Evolutionary conservation across 2,888 invertebrate species (phyloP).

Genomic region (Agriotes lineatus): DNA sequence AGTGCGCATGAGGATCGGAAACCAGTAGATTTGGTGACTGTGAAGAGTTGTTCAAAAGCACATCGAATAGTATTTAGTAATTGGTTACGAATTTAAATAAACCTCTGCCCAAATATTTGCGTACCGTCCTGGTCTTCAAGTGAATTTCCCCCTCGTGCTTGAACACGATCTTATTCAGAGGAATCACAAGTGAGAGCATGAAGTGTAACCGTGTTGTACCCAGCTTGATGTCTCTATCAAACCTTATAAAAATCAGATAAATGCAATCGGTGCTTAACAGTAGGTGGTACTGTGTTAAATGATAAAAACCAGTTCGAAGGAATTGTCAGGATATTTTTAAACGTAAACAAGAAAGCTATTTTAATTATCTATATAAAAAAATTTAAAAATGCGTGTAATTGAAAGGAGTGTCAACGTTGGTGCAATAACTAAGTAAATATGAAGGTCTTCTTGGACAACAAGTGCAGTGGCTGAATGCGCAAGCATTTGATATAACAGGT

Average conservation of each 20-base stretch:
- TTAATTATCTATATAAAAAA: too few species aligned
- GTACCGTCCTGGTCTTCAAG: conserved; percentile 30
- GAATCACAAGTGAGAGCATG: conserved; percentile 29
- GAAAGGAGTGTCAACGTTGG: too few species aligned
- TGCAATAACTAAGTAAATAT: too few species aligned
- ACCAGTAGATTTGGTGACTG: too few species aligned
- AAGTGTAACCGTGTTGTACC: conserved; percentile 26
- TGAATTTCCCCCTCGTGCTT: conserved; percentile 36
- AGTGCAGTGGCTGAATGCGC: not conserved
- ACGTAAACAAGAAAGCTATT: too few species aligned
- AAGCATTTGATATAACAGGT: conserved; percentile 13
- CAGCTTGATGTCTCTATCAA: conserved; percentile 19
- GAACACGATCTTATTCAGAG: conserved; percentile 34
- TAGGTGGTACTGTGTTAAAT: not conserved
- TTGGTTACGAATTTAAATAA: too few species aligned
- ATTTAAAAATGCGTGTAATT: too few species aligned
- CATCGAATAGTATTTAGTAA: too few species aligned
- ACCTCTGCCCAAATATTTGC: not conserved
- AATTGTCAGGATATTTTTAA: too few species aligned
- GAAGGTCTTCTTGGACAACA: not conserved
- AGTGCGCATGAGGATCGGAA: too few species aligned
- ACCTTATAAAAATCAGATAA: not conserved
- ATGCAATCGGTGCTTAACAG: not conserved
- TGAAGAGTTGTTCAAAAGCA: too few species aligned
- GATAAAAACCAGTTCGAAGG: too few species aligned